Percentiles rank a stretch among this genome's conserved stretches.
Evolutionary conservation across 2,888 invertebrate genomes (phyloP).

Genomic region (Drosophila basisetae): DNA sequence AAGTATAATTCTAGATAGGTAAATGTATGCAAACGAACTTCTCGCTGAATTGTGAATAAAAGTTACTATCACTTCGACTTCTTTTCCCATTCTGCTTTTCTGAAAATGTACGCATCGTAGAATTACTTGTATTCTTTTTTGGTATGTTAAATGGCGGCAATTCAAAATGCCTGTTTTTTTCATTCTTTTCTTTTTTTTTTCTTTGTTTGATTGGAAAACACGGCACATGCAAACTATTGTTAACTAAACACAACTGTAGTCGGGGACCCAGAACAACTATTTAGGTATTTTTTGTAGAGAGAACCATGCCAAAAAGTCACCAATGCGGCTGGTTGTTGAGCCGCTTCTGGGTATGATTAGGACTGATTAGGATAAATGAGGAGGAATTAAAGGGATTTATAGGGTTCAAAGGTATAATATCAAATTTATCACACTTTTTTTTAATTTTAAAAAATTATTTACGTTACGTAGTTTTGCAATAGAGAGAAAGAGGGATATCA

Average conservation of each 20-base stretch:
- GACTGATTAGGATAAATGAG: background rate
- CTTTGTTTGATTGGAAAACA: slow-evolving; percentile 31
- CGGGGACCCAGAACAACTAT: slow-evolving; percentile 16
- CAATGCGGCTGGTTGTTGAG: slow-evolving; percentile 33
- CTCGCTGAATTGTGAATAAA: slow-evolving; percentile 56
- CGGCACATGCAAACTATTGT: slow-evolving; percentile 61
- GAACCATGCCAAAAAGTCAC: slow-evolving; percentile 67
- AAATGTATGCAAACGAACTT: slow-evolving; percentile 65
- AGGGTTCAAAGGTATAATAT: slow-evolving; percentile 26
- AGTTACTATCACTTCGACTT: slow-evolving; percentile 68
- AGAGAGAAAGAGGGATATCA: background rate
- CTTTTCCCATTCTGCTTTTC: slow-evolving; percentile 37
- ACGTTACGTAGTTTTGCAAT: slow-evolving; percentile 44
- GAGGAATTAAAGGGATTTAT: background rate
- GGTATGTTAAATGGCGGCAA: slow-evolving; percentile 79
- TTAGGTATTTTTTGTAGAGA: slow-evolving; percentile 46
- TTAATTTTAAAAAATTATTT: slow-evolving; percentile 42
- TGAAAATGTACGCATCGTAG: slow-evolving; percentile 43
- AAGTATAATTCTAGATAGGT: slow-evolving; percentile 64
- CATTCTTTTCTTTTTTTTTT: background rate
- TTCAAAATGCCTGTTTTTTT: slow-evolving; percentile 52
- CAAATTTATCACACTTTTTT: slow-evolving; percentile 38
- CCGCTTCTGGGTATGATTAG: background rate
- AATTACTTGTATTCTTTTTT: slow-evolving; percentile 64
- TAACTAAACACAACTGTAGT: slow-evolving; percentile 11